phyloP scores from a whole-genome alignment of 2,113 vertebrate species.

The Petroica traversi region DNA sequence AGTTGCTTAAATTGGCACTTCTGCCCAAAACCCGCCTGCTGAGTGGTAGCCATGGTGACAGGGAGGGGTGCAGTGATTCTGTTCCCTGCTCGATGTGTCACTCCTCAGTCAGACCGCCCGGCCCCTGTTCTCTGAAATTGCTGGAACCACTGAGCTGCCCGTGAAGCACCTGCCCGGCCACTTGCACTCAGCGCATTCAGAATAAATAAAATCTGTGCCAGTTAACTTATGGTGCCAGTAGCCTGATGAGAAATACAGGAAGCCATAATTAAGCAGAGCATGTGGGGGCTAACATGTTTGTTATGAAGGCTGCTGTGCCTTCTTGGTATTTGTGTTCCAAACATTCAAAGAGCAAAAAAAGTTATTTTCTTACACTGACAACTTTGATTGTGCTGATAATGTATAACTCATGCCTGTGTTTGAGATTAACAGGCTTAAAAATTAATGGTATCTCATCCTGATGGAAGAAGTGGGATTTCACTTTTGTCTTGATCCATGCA shows the following conservation, averaged over 20 bases:
- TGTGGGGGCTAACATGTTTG: slow-evolving; percentile 38
- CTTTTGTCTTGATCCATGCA: not conserved
- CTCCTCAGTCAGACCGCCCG: not conserved
- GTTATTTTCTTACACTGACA: not conserved
- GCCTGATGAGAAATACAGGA: slow-evolving; percentile 23
- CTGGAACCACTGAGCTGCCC: not conserved
- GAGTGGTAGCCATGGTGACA: slow-evolving; percentile 43
- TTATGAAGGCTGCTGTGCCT: slow-evolving; percentile 22
- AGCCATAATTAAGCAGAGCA: slow-evolving; percentile 37
- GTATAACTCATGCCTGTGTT: rapidly evolving
- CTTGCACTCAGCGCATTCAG: not conserved
- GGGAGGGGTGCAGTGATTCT: not conserved
- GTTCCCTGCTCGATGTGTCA: not conserved
- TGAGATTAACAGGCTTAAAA: not conserved
- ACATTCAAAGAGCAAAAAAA: not conserved
- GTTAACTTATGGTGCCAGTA: not conserved
- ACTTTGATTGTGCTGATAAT: not conserved
- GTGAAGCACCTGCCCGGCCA: not conserved
- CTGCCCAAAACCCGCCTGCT: not conserved
- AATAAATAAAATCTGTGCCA: slow-evolving; percentile 20
- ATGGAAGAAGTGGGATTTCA: not conserved
- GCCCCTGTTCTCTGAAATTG: not conserved
- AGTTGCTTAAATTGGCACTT: slow-evolving; percentile 41
- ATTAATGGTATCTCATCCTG: not conserved
- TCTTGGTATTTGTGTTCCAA: slow-evolving; percentile 6